Evolutionary conservation across 2,888 invertebrate genomes (phyloP).

Genomic region (Gastrophysa polygoni): DNA sequence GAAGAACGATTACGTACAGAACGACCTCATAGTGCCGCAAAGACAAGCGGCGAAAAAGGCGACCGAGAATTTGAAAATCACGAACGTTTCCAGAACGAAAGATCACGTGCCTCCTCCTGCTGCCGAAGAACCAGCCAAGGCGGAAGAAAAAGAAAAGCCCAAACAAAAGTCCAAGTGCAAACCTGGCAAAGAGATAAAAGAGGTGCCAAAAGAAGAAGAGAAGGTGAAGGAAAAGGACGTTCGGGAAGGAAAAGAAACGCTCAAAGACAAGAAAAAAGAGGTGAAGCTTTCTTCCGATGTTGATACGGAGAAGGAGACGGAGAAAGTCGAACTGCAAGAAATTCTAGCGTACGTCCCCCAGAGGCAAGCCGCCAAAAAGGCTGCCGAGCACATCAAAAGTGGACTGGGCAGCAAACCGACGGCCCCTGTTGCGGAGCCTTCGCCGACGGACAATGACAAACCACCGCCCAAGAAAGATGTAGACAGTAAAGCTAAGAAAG

Average conservation of each 20-base stretch:
- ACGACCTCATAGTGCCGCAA: conserved; percentile 87
- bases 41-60: conserved; percentile 91
- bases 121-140: conserved; percentile 38
- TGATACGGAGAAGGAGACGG: conserved; percentile 68
- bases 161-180: conserved; percentile 46
- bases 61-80: conserved; percentile 82
- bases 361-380: conserved; percentile 89
- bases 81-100: conserved; percentile 60
- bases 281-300: conserved; percentile 52
- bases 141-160: conserved; percentile 43
- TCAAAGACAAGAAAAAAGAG: conserved; percentile 40
- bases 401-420: conserved; percentile 67
- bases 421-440: conserved; percentile 31
- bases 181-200: conserved; percentile 40
- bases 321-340: conserved; percentile 65
- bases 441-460: conserved; percentile 48
- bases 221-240: conserved; percentile 31
- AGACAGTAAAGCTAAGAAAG: conserved; percentile 45
- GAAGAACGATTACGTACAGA: conserved; percentile 66
- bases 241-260: conserved; percentile 50
- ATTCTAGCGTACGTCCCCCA: conserved; percentile 86
- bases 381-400: conserved; percentile 87
- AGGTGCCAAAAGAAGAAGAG: conserved; percentile 31
- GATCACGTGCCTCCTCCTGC: conserved; percentile 41
- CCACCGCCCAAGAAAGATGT: conserved; percentile 43